Base-by-base conservation (phyloP, 2,888 invertebrate genomes). In the Thumatha senex region DNA sequence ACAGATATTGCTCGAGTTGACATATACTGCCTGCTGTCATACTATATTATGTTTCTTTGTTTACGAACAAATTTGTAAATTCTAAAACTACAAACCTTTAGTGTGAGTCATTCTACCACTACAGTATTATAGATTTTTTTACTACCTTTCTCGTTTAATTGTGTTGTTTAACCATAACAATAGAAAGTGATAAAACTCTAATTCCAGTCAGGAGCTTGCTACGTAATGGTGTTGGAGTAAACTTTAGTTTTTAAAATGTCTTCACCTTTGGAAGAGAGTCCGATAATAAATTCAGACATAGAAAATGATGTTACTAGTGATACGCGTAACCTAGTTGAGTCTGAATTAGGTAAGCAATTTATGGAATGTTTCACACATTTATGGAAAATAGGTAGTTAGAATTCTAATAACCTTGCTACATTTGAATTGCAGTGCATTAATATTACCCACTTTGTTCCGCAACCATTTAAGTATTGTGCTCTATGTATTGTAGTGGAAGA, bases 401-500 rank as follows among this genome's bases (percentile, higher is more conserved):
- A 42, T 34, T 11, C 18, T 9, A 34, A 18, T 18, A 3, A 12
- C 8, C 18, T 33, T 12, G 13, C 10, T 44, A 12, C 5, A 11
- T 13, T 42, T 14, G 1, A 34, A 34, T 34, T 13, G n/a, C 4
- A 11, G 2, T 30, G 5, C 31, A 30, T 36, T 14, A 33, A 14
- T 14, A 13, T 36, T 35, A 13, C 3, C n/a, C 9, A 15, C 15
- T n/a, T 42, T 18, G 31, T n/a, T 42, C 5, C 15, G 9, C 0
- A 10, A 7, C 11, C n/a, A 33, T 15, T 8, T 24, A 43, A 8
- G 34, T 24, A 29, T 29, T 43, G 12, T 51, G 58, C 30, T 43
- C 55, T 49, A 8, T 31, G 31, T 31, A 15, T 74, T 77, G 42
- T 67, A 88, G 87, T 88, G 53, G 93, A 93, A 67, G 94, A 95